Evolutionary conservation across 2,888 invertebrate genomes (phyloP).

Genomic region (Eurois occulta): DNA sequence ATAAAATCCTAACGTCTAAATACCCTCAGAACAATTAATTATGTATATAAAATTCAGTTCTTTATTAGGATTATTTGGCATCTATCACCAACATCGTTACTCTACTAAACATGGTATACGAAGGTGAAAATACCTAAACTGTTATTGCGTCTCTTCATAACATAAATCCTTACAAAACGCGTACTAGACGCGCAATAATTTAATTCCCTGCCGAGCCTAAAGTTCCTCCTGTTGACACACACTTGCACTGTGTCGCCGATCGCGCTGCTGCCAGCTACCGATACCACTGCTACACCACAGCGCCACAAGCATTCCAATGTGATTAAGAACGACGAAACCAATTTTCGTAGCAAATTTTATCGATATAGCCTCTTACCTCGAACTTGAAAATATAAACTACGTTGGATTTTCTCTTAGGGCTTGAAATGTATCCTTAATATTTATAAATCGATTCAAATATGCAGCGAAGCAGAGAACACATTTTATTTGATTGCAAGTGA

Average conservation of each 20-base stretch:
- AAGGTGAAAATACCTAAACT: slow-evolving; percentile 88
- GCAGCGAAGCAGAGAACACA: slow-evolving; percentile 71
- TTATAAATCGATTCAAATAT: slow-evolving; percentile 66
- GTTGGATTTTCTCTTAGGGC: slow-evolving; percentile 62
- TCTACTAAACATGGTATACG: slow-evolving; percentile 89
- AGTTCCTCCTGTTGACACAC: slow-evolving; percentile 86
- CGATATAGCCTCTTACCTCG: slow-evolving; percentile 75
- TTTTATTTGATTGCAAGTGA: slow-evolving; percentile 74
- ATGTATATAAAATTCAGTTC: slow-evolving; percentile 90
- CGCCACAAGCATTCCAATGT: slow-evolving; percentile 75
- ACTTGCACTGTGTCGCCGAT: slow-evolving; percentile 70
- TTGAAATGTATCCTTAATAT: slow-evolving; percentile 65
- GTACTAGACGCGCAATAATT: slow-evolving; percentile 75
- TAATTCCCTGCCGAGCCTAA: slow-evolving; percentile 89
- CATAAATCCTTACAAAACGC: slow-evolving; percentile 79
- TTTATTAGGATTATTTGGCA: slow-evolving; percentile 91
- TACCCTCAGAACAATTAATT: slow-evolving; percentile 90
- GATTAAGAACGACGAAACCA: slow-evolving; percentile 71
- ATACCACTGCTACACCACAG: slow-evolving; percentile 69
- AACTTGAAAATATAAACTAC: slow-evolving; percentile 65
- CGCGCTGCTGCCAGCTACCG: slow-evolving; percentile 59
- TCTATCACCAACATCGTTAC: slow-evolving; percentile 89
- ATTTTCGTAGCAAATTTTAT: slow-evolving; percentile 69
- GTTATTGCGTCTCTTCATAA: slow-evolving; percentile 84
- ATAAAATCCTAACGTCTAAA: slow-evolving; percentile 87